A percentile compares a stretch with the other conserved stretches of the same genome.
These are phyloP conservation scores for Mesocentrotus franciscanus DNA, from an alignment of 53 echinoderm and acorn worm species.

Conservation along the genomic window DNA sequence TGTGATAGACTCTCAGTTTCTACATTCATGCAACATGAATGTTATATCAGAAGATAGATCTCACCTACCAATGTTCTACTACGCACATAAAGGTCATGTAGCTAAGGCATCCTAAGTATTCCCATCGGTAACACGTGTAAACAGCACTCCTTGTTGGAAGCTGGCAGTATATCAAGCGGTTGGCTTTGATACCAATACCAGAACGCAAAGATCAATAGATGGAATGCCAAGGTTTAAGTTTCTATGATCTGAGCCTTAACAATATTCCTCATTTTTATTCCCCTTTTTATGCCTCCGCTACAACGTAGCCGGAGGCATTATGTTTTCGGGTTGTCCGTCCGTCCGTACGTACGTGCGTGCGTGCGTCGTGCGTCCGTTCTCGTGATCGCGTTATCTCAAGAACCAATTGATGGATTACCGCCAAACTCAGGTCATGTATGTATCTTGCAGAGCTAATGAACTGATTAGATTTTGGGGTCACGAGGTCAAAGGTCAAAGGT, in stretches of 20 bases:
- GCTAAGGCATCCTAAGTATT: conserved; percentile 11
- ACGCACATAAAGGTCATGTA: conserved; percentile 32
- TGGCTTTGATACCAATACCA: conserved; percentile 18
- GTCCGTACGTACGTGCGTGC: too few species aligned
- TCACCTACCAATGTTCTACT: not conserved
- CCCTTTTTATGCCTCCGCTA: too few species aligned
- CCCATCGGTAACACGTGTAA: conserved; percentile 22
- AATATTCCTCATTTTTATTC: not conserved
- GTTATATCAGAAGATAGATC: not conserved
- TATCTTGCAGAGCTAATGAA: too few species aligned
- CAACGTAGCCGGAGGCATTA: too few species aligned
- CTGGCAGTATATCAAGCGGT: not conserved
- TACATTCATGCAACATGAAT: conserved; percentile 36
- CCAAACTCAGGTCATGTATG: too few species aligned
- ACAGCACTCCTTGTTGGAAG: not conserved
- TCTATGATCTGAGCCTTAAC: not conserved
- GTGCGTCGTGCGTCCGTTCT: too few species aligned
- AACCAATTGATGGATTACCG: too few species aligned
- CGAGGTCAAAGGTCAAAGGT: too few species aligned
- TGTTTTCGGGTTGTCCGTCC: too few species aligned
- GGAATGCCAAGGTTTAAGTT: not conserved
- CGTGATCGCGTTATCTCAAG: too few species aligned
- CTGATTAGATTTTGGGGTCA: too few species aligned
- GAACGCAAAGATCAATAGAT: conserved; percentile 25
- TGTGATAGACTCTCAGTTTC: conserved; percentile 3